Percentiles rank a stretch among this genome's conserved stretches.
Conservation (phyloP, 37 sponge, comb jelly and placozoan species). For the Petrosia ficiformis region DNA sequence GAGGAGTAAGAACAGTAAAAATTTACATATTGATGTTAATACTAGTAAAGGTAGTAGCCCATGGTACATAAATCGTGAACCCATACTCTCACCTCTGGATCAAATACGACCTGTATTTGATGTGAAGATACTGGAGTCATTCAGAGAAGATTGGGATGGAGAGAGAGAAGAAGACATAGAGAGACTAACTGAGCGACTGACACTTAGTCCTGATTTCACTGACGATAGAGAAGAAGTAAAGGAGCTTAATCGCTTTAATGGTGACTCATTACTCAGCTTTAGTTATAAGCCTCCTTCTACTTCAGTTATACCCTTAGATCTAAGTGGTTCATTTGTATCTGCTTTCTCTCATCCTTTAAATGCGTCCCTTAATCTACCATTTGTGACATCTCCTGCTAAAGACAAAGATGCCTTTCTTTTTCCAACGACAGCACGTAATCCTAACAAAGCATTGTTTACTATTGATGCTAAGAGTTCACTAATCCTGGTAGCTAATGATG, state of each 20-base stretch:
- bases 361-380: conserved; percentile 62
- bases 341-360: conserved; percentile 59
- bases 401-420: conserved; percentile 38
- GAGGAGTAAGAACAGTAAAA: no score
- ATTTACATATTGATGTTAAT: no score
- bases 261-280: conserved; percentile 62
- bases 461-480: conserved; percentile 62
- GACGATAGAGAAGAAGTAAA: neutral
- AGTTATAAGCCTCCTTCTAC: conserved; percentile 36
- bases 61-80: neutral
- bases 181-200: neutral
- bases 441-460: conserved; percentile 90
- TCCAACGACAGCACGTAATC: conserved; percentile 76
- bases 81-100: neutral
- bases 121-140: neutral
- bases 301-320: neutral
- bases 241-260: neutral
- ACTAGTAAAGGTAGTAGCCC: no score
- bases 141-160: neutral
- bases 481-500: conserved; percentile 76
- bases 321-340: conserved; percentile 56
- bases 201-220: neutral
- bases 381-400: conserved; percentile 13
- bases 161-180: neutral
- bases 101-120: neutral